Evolutionary conservation across 2,113 vertebrate genomes (phyloP).

Genomic region (Jaculus jaculus): DNA sequence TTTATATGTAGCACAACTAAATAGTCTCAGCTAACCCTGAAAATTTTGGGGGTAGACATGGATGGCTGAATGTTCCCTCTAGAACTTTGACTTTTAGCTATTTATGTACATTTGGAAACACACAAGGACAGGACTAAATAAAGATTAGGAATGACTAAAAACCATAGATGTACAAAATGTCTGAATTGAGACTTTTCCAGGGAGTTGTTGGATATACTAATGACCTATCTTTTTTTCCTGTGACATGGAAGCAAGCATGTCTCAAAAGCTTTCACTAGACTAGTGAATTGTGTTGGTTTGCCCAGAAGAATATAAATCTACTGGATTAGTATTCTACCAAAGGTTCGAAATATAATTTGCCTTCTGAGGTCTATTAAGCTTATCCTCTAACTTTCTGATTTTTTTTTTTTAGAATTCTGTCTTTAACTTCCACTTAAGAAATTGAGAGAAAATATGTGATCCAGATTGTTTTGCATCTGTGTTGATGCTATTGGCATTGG

Average conservation of each 20-base stretch:
- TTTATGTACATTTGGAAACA: conserved; percentile 38
- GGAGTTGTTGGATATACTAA: not conserved
- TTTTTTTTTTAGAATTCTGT: conserved; percentile 24
- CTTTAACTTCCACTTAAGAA: conserved; percentile 34
- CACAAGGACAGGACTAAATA: not conserved
- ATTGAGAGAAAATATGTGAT: not conserved
- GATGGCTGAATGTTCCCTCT: not conserved
- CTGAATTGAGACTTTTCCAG: not conserved
- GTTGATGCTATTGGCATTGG: not conserved
- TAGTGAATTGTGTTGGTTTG: not conserved
- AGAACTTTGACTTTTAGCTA: not conserved
- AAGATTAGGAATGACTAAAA: not conserved
- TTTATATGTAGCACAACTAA: not conserved
- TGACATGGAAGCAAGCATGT: not conserved
- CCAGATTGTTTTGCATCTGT: conserved; percentile 3
- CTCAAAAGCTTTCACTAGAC: conserved; percentile 3
- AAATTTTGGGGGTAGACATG: not conserved
- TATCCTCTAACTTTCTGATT: not conserved
- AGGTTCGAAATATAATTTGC: conserved; percentile 41
- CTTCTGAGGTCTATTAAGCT: not conserved
- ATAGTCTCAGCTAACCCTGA: not conserved
- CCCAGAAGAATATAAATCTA: not conserved
- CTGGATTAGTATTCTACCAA: not conserved
- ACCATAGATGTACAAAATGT: conserved; percentile 15
- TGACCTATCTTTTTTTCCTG: not conserved